Base-by-base conservation (phyloP, 2,888 invertebrate genomes). In the Miltochrista miniata region DNA sequence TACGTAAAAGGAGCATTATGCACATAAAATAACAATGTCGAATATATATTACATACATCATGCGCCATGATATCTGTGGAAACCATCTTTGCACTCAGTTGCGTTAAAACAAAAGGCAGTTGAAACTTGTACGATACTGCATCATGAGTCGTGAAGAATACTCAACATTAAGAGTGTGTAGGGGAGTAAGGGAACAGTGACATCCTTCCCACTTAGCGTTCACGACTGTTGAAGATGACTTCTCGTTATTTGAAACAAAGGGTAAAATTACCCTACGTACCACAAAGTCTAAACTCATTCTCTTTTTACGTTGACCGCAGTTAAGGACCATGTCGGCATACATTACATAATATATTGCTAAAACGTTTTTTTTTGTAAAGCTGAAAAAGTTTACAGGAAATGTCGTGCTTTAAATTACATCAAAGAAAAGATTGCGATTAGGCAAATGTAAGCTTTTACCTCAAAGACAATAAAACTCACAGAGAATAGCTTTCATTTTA, bases 211-310 rank as follows among this genome's bases (percentile, higher is more conserved):
- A 81, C 83, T 85, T 82, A 80, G 65, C 64, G 70, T 77, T 72
- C 77, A 79, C 67, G 58, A 74, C 68, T 69, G 68, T 70, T 62
- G 73, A 79, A 81, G 82, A 79, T 77, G 77, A 80, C 81, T 80
- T 70, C 79, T 81, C 79, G 79, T 85, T 81, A 85, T 86, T 87
- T 85, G 80, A 82, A 84, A 90, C 88, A 89, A 88, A 86, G 81
- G 85, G 70, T 79, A 74, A 84, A 85, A 87, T 83, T 80, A 84
- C 83, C 79, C 68, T 77, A 62, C 83, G 83, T 75, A 62, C 75
- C 74, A 62, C 75, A 75, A 73, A 76, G 74, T 80, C 80, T 64
- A 53, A 45, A 64, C 64, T 68, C 72, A 59, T 74, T 76, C 76
- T 74, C 4, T 31, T 31, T 8, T 31, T 24, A 24, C 18, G 18